A percentile compares a stretch with the other conserved stretches of the same genome.
Evolutionary conservation across 1,140 invertebrate species (phyloP).

Genomic region (Chelonus insularis): DNA sequence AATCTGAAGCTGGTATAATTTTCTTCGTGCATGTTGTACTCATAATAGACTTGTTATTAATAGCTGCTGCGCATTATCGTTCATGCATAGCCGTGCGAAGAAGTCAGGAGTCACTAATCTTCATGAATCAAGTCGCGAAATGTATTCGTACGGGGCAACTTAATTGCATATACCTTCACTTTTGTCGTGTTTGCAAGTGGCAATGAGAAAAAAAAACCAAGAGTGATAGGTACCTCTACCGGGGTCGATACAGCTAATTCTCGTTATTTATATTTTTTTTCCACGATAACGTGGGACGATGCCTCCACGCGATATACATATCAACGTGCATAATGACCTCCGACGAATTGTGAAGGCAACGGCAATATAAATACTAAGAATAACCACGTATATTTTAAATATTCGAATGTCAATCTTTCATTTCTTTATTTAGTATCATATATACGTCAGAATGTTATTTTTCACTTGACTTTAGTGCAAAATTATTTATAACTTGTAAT

Average conservation of each 20-base stretch:
- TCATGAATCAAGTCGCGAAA: conserved; percentile 44
- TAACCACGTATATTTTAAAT: too few relatives aligned
- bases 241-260: conserved; percentile 18
- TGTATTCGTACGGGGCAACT: conserved; percentile 34
- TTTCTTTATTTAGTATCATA: too few relatives aligned
- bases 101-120: conserved; percentile 43
- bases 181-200: conserved; percentile 34
- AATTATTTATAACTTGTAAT: too few relatives aligned
- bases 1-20: conserved; percentile 4
- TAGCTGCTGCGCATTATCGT: conserved; percentile 50
- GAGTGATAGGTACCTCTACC: conserved; percentile 4
- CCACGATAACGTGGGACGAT: conserved; percentile 21
- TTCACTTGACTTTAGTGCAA: too few relatives aligned
- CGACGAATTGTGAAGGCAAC: conserved; percentile 5
- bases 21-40: conserved; percentile 18
- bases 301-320: conserved; percentile 14
- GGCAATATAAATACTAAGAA: too few relatives aligned
- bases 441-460: too few relatives aligned
- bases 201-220: background rate
- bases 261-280: conserved; percentile 1
- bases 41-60: conserved; percentile 42
- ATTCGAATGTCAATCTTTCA: too few relatives aligned
- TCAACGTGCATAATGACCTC: conserved; percentile 16
- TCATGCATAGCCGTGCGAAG: conserved; percentile 40
- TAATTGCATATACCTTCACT: conserved; percentile 37